Evolutionary conservation across 2,888 invertebrate genomes (phyloP).

Genomic region (Oasisia sp.): DNA sequence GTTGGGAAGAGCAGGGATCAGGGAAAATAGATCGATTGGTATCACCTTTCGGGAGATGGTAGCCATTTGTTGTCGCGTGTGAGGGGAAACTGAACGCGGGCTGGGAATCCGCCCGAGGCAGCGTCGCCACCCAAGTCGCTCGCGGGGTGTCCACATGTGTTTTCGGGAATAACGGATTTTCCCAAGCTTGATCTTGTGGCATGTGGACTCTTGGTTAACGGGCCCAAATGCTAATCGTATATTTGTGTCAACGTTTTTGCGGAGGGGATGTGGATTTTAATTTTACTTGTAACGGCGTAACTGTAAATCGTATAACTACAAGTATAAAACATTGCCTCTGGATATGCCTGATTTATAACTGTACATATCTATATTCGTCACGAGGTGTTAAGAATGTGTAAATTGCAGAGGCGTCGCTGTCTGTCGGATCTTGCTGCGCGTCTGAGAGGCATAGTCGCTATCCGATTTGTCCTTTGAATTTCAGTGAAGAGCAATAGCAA

Average conservation of each 20-base stretch:
- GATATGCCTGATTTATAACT: background rate
- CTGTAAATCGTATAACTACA: background rate
- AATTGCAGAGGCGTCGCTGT: conserved; percentile 17
- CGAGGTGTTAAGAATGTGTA: background rate
- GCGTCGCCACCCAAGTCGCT: background rate
- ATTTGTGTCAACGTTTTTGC: background rate
- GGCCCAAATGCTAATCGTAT: background rate
- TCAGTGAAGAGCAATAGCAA: background rate
- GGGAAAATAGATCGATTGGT: conserved; percentile 3
- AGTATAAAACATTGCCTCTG: background rate
- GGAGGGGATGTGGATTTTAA: background rate
- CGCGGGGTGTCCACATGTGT: background rate
- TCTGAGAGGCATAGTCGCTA: background rate
- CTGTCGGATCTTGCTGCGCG: background rate
- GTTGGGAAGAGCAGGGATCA: background rate
- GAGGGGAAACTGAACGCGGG: background rate
- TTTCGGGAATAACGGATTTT: background rate
- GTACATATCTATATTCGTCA: background rate
- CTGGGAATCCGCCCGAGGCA: background rate
- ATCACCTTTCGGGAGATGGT: background rate
- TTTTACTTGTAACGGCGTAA: background rate
- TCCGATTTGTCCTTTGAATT: background rate
- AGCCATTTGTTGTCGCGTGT: conserved; percentile 11
- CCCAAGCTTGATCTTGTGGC: background rate
- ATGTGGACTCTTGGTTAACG: background rate